Evolutionary conservation across 2,113 vertebrate species (phyloP).

Genomic region (Crocuta crocuta): DNA sequence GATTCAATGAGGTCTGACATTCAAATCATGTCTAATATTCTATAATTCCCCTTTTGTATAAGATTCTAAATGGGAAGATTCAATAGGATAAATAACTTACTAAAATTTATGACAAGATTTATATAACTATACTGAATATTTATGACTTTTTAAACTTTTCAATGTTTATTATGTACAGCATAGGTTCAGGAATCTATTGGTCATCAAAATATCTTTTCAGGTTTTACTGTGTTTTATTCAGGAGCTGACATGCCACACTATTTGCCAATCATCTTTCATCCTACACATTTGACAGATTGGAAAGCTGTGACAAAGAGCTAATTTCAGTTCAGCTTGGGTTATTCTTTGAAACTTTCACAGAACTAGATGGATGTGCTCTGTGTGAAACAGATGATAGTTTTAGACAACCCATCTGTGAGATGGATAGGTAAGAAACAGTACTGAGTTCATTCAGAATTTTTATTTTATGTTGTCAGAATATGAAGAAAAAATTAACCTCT

Average conservation of each 20-base stretch:
- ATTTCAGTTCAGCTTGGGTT: constrained; percentile 55
- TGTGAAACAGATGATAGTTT: constrained; percentile 47
- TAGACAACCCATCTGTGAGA: constrained; percentile 44
- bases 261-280: constrained; percentile 47
- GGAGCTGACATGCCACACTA: not conserved
- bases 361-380: constrained; percentile 39
- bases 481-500: not conserved
- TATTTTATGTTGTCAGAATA: constrained; percentile 34
- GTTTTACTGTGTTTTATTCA: constrained; percentile 12
- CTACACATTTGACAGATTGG: constrained; percentile 42
- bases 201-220: not conserved
- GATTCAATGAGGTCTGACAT: not conserved
- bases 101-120: not conserved
- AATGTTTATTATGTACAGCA: not conserved
- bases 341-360: constrained; percentile 44
- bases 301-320: constrained; percentile 52
- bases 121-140: not conserved
- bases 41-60: not conserved
- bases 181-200: not conserved
- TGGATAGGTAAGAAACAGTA: constrained; percentile 39
- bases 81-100: not conserved
- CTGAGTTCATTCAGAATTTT: not conserved
- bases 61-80: not conserved
- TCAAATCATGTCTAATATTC: not conserved
- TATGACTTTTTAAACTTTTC: not conserved